Percentiles rank a stretch among this genome's conserved stretches.
phyloP scores from a whole-genome alignment of 2,888 invertebrate genomes.

The Hololepta plana region DNA sequence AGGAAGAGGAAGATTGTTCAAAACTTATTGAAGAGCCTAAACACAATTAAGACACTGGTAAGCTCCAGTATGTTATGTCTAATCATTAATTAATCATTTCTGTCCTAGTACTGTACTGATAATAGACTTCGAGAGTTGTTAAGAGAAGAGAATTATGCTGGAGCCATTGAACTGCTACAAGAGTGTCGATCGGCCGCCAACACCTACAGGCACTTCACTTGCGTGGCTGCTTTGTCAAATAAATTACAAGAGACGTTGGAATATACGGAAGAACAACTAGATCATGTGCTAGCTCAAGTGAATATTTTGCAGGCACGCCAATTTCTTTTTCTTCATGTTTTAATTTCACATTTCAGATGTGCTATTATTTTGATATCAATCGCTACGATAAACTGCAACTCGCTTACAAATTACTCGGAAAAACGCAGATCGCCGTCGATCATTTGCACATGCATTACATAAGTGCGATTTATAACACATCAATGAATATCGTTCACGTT shows the following conservation, averaged over 20 bases:
- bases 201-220: conserved; percentile 74
- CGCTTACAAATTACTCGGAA: conserved; percentile 78
- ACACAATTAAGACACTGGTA: conserved; percentile 63
- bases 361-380: conserved; percentile 55
- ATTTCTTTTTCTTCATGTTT: conserved; percentile 1
- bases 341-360: conserved; percentile 31
- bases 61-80: conserved; percentile 13
- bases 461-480: conserved; percentile 72
- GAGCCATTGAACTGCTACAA: conserved; percentile 75
- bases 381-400: conserved; percentile 69
- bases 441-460: conserved; percentile 91
- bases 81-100: conserved; percentile 14
- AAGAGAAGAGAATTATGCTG: conserved; percentile 70
- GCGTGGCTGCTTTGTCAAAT: conserved; percentile 71
- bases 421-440: conserved; percentile 73
- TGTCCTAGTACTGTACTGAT: conserved; percentile 61
- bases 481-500: conserved; percentile 36
- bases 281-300: conserved; percentile 66
- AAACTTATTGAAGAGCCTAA: conserved; percentile 60
- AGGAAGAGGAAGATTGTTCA: conserved; percentile 70
- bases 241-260: conserved; percentile 82
- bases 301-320: conserved; percentile 2
- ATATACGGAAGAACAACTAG: conserved; percentile 80
- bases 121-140: conserved; percentile 65
- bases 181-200: conserved; percentile 76